A percentile compares a stretch with the other conserved stretches of the same genome.
phyloP scores from a whole-genome alignment of 1,140 invertebrate genomes.

The Eulimnadia texana region DNA sequence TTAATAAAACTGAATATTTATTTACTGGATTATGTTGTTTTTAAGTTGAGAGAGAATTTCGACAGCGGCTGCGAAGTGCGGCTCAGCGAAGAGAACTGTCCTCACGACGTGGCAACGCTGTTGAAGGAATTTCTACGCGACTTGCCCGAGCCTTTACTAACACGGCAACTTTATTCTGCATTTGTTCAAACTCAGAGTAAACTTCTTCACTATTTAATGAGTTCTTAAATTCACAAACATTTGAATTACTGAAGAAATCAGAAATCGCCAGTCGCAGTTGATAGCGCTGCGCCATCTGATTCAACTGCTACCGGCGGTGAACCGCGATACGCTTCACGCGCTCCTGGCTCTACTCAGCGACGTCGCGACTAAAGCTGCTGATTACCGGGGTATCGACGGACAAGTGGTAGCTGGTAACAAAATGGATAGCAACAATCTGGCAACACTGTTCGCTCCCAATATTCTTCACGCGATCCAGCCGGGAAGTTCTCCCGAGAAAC shows the following conservation, averaged over 20 bases:
- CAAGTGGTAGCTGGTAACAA: constrained; percentile 64
- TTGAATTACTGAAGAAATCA: constrained; percentile 26
- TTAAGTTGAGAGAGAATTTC: constrained; percentile 74
- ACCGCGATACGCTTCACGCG: constrained; percentile 72
- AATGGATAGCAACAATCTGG: constrained; percentile 82
- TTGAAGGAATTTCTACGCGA: constrained; percentile 88
- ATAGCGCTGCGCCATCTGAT: constrained; percentile 68
- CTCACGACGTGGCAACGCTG: constrained; percentile 82
- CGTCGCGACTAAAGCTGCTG: constrained; percentile 56
- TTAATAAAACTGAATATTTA: not conserved
- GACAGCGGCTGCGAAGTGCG: constrained; percentile 62
- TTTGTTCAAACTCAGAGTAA: constrained; percentile 75
- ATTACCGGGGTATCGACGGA: constrained; percentile 34
- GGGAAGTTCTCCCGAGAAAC: constrained; percentile 35
- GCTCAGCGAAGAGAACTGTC: constrained; percentile 63
- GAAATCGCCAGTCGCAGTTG: constrained; percentile 61
- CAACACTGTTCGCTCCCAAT: constrained; percentile 85
- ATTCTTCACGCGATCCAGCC: constrained; percentile 58
- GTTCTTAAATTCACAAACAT: not conserved
- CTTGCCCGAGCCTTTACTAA: constrained; percentile 79
- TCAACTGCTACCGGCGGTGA: constrained; percentile 64
- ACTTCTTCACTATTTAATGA: not conserved
- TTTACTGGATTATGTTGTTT: constrained; percentile 26
- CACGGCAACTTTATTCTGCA: constrained; percentile 68
- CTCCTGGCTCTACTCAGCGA: constrained; percentile 64